Percentiles rank a stretch among this genome's conserved stretches.
Evolutionary conservation across 2,113 vertebrate genomes (phyloP).

Genomic region (Lontra canadensis): DNA sequence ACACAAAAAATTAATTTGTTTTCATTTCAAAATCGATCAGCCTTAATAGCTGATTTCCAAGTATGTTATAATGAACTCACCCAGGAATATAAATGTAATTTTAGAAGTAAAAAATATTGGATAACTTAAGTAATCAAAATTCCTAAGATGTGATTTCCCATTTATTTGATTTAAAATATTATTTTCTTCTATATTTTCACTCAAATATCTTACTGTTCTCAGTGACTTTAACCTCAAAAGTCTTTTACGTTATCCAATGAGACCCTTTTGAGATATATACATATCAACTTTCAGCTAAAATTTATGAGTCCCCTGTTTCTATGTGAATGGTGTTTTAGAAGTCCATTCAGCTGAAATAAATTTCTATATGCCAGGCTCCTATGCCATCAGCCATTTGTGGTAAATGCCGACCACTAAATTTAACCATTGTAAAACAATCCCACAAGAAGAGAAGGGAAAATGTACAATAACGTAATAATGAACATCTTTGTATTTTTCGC

Average conservation of each 20-base stretch:
- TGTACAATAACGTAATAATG: slow-evolving; percentile 57
- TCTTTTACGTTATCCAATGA: background rate
- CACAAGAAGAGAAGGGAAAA: slow-evolving; percentile 30
- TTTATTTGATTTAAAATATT: background rate
- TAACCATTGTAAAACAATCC: slow-evolving; percentile 27
- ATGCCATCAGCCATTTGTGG: background rate
- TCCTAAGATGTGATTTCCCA: background rate
- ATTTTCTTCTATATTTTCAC: background rate
- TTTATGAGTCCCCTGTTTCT: background rate
- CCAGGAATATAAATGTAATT: background rate
- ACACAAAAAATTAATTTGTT: background rate
- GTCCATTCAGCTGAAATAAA: background rate
- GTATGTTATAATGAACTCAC: background rate
- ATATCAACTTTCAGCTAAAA: background rate
- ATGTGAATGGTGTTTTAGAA: background rate
- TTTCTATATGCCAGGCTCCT: background rate
- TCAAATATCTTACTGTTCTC: background rate
- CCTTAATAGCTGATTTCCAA: background rate
- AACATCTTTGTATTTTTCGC: slow-evolving; percentile 71
- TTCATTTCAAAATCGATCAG: background rate
- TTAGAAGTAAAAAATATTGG: background rate
- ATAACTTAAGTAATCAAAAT: background rate
- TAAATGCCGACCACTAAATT: slow-evolving; percentile 18
- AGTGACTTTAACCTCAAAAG: background rate
- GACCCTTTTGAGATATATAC: background rate